phyloP scores from a whole-genome alignment of 1,140 invertebrate genomes.

The Cylas formicarius region DNA sequence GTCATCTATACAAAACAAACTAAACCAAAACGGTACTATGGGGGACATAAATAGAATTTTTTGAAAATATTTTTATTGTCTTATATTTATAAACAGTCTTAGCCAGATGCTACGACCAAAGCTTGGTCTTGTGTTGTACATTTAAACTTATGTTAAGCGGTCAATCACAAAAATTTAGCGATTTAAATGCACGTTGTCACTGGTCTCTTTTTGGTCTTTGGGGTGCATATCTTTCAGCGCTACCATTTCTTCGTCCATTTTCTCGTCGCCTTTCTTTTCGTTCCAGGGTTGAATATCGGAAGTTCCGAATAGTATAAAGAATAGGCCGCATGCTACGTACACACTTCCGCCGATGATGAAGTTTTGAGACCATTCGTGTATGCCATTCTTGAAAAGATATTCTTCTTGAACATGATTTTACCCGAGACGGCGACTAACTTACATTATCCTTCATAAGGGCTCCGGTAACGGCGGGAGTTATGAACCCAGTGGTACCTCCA shows the following conservation, averaged over 20 bases:
- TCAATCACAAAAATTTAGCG: background rate
- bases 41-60: too few species aligned
- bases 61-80: too few species aligned
- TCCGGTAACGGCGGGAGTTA: constrained; percentile 63
- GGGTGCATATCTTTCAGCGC: constrained; percentile 8
- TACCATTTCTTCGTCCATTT: constrained; percentile 6
- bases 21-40: too few species aligned
- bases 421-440: too few species aligned
- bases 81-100: too few species aligned
- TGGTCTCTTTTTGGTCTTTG: constrained; percentile 9
- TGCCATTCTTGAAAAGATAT: constrained; percentile 44
- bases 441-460: constrained; percentile 58
- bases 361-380: constrained; percentile 52
- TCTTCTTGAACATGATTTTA: too few species aligned
- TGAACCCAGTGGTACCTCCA: constrained; percentile 65
- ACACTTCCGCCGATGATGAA: constrained; percentile 52
- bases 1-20: too few species aligned
- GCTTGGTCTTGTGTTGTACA: too few species aligned
- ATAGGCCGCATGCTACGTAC: constrained; percentile 45
- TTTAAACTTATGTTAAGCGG: background rate
- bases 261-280: constrained; percentile 7
- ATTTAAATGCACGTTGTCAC: background rate
- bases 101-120: too few species aligned
- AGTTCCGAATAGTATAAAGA: constrained; percentile 48
- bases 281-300: constrained; percentile 46